phyloP scores from a whole-genome alignment of 2,888 invertebrate genomes.

The Hybos culiciformis region DNA sequence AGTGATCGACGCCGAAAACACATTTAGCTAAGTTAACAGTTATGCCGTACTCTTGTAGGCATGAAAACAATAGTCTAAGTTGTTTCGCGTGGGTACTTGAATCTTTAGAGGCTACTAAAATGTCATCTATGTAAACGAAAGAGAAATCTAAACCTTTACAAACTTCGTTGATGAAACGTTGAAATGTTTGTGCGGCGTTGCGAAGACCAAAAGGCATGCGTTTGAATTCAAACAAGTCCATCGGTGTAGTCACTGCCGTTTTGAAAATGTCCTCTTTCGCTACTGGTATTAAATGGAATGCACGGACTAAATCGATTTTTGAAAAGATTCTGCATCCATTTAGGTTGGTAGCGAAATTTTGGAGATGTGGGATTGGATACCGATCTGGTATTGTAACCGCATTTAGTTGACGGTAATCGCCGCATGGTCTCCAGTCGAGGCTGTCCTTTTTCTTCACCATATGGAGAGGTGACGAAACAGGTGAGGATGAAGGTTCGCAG shows the following conservation, averaged over 20 bases:
- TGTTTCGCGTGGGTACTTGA: neutral
- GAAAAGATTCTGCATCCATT: conserved; percentile 1
- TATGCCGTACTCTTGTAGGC: conserved; percentile 1
- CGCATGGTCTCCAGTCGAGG: conserved; percentile 6
- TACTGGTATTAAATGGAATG: neutral
- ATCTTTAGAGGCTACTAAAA: neutral
- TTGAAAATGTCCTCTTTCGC: neutral
- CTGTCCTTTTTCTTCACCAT: conserved; percentile 1
- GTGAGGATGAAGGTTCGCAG: conserved; percentile 1
- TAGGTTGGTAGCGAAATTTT: neutral
- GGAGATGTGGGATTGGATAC: conserved; percentile 4
- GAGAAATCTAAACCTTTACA: neutral
- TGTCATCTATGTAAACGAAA: neutral
- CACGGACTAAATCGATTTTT: neutral
- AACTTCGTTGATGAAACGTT: neutral
- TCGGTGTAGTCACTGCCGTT: neutral
- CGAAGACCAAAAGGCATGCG: neutral
- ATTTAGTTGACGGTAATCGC: conserved; percentile 6
- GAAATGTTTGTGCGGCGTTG: neutral
- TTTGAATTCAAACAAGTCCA: neutral
- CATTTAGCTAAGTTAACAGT: conserved; percentile 4
- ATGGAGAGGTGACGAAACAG: neutral
- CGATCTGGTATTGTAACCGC: conserved; percentile 5
- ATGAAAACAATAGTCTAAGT: neutral
- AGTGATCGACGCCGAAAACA: conserved; percentile 3